These are phyloP conservation scores for Torymus tubicola DNA, from an alignment of 2,888 invertebrate genomes.

Conservation along the genomic window DNA sequence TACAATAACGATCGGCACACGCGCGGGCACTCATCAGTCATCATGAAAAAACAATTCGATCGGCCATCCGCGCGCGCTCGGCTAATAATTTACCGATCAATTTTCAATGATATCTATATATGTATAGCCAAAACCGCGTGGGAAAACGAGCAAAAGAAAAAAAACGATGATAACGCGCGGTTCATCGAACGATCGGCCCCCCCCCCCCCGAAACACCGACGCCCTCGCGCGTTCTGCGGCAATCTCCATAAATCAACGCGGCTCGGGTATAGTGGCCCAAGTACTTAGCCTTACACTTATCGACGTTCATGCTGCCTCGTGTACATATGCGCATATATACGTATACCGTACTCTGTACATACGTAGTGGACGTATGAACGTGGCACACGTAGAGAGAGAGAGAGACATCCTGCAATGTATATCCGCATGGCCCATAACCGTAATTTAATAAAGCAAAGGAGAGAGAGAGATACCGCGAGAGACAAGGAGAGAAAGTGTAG, in stretches of 20 bases:
- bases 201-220: no score
- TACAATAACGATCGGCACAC: neutral
- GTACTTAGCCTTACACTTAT: conserved; percentile 34
- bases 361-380: neutral
- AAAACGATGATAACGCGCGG: neutral
- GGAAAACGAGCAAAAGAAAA: neutral
- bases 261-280: neutral
- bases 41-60: conserved; percentile 36
- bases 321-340: no score
- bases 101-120: conserved; percentile 1
- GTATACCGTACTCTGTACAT: no score
- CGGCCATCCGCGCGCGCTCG: neutral
- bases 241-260: conserved; percentile 48
- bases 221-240: neutral
- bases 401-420: neutral
- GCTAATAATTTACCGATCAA: conserved; percentile 41
- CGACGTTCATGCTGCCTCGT: neutral
- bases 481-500: no score
- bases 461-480: neutral
- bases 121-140: neutral
- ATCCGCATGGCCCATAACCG: conserved; percentile 35
- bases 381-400: neutral
- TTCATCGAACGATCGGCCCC: no score
- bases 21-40: neutral
- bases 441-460: conserved; percentile 51